Evolutionary conservation across 2,888 invertebrate genomes (phyloP), one percentile per base, ranked within the genome.

Genomic region (Catocala fraxini): DNA sequence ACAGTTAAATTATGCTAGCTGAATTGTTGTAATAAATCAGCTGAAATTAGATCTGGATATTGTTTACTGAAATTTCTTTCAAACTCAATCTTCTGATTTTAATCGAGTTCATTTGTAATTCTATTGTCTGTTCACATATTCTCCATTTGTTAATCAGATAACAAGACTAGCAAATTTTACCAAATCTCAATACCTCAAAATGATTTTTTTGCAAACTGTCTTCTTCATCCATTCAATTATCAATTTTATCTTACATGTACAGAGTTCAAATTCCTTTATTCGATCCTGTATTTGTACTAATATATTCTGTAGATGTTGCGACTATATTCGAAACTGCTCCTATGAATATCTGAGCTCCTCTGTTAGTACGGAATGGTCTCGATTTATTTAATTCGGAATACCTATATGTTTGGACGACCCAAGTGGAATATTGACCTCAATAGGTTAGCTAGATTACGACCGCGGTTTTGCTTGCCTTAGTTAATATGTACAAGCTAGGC

Each of bases 291-390:
- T 56, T 57, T 34, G 43, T 15, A 54, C 62, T 81, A 75, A 81
- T 71, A 73, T 82, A 83, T 83, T 83, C 82, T 35, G 59, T 59
- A 62, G 65, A 68, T 80, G 82, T 82, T 63, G 52, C 62, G 64
- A 55, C 71, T 71, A 73, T 75, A 82, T 77, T 73, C 71, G 69
- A 68, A 78, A 79, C 77, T 61, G 71, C 65, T 73, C 71, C 77
- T 81, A 82, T 83, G 83, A 82, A 83, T 83, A 78, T 75, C 73
- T 73, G 67, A 81, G 67, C 59, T 65, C 34, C 55, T 65, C 65
- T 65, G 70, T 66, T 72, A 65, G 59, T 64, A 25, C 42, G 63
- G 54, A 74, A 76, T 67, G 63, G 74, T 65, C 71, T 70, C 68
- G 66, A 75, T 75, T 73, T 75, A 76, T 76, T 73, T 75, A 75